Evolutionary conservation across 2,797 vertebrate genomes (phyloP).

Genomic region (Bucorvus abyssinicus): DNA sequence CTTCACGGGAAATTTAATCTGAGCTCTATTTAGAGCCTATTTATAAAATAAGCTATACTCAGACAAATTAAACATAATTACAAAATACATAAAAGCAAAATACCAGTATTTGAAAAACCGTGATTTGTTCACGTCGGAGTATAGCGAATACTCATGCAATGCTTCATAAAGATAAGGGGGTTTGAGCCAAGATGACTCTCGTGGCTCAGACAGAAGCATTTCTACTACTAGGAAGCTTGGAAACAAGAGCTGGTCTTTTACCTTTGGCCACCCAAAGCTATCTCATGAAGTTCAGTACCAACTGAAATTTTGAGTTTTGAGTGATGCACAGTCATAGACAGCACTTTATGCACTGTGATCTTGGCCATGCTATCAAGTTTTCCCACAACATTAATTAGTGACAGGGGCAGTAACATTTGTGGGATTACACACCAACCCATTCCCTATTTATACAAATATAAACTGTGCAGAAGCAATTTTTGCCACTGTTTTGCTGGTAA

Average conservation of each 20-base stretch:
- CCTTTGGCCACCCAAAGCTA: background rate
- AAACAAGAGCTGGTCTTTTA: background rate
- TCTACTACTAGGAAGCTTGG: background rate
- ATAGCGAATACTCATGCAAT: background rate
- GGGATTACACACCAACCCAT: too few relatives aligned
- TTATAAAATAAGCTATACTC: background rate
- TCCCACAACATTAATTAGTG: fast-evolving
- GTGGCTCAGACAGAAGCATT: background rate
- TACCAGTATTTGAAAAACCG: background rate
- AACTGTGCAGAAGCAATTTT: background rate
- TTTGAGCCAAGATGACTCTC: background rate
- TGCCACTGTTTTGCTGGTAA: background rate
- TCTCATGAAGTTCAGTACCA: background rate
- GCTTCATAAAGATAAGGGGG: background rate
- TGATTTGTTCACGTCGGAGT: fast-evolving
- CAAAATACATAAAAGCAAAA: background rate
- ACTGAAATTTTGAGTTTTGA: too few relatives aligned
- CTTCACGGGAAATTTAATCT: background rate
- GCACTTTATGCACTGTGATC: background rate
- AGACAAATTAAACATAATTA: background rate
- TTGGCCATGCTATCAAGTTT: fast-evolving
- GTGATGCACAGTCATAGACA: background rate
- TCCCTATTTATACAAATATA: fast-evolving
- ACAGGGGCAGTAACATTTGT: fast-evolving
- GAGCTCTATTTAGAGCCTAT: background rate